These are phyloP conservation scores for Sapajus apella DNA, from an alignment of 2,113 vertebrate genomes.

Conservation along the genomic window DNA sequence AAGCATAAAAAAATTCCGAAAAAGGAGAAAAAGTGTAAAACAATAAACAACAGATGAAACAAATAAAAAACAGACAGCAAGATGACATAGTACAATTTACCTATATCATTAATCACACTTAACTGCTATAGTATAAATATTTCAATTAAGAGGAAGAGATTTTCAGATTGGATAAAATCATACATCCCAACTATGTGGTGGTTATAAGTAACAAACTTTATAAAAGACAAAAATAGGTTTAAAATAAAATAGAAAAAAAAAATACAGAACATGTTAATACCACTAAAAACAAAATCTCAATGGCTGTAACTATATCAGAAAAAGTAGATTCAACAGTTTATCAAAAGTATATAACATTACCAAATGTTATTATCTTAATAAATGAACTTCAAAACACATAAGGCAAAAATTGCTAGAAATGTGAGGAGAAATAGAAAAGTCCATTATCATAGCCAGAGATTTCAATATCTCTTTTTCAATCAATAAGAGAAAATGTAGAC, in stretches of 20 bases:
- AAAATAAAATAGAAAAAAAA: background rate
- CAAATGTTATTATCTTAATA: background rate
- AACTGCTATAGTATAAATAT: background rate
- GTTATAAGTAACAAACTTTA: background rate
- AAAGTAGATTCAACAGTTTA: background rate
- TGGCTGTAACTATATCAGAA: background rate
- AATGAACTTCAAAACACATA: background rate
- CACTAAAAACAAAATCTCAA: background rate
- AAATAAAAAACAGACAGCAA: background rate
- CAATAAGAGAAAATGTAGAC: background rate
- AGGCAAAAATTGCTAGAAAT: background rate
- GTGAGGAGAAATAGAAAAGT: background rate
- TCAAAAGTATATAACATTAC: background rate
- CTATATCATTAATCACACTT: background rate
- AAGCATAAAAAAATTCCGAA: background rate
- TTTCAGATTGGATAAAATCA: background rate
- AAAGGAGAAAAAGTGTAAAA: background rate
- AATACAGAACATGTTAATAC: background rate
- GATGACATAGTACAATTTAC: background rate
- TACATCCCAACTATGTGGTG: background rate
- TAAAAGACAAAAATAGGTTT: background rate
- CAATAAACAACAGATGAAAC: background rate
- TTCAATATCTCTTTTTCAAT: background rate
- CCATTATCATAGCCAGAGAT: background rate
- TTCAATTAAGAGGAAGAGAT: background rate